Percentiles rank a stretch among this genome's conserved stretches.
Evolutionary conservation across 2,113 vertebrate species (phyloP).

Genomic region (Illadopsis cleaveri): DNA sequence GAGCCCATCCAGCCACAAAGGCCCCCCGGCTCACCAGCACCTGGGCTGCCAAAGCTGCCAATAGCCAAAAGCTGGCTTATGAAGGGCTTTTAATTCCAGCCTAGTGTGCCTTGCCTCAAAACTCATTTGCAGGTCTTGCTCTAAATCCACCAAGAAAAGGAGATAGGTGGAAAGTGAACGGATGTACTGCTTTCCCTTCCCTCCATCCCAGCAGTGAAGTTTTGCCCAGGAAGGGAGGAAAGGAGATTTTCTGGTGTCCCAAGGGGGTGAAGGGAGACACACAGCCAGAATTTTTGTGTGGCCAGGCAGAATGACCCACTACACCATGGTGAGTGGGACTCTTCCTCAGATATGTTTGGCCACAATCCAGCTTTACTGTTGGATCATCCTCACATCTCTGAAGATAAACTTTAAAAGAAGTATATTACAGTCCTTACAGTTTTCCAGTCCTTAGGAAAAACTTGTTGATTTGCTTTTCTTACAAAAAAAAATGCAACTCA

Average conservation of each 20-base stretch:
- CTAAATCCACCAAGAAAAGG: background rate
- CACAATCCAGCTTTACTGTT: background rate
- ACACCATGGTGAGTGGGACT: background rate
- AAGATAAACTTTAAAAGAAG: background rate
- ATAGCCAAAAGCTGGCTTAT: background rate
- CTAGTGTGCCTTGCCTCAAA: background rate
- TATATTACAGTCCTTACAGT: background rate
- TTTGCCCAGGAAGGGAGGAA: background rate
- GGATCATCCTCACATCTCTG: background rate
- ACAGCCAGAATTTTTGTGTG: background rate
- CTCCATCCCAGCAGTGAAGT: rapidly evolving
- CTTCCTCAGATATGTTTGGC: background rate
- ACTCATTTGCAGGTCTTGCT: background rate
- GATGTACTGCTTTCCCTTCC: background rate
- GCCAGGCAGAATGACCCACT: background rate
- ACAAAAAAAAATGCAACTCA: background rate
- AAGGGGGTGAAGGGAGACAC: background rate
- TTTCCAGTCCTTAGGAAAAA: background rate
- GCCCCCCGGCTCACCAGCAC: background rate
- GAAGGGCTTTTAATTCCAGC: background rate
- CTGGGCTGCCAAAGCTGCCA: background rate
- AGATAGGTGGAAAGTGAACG: background rate
- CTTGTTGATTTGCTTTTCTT: background rate
- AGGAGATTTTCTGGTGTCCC: background rate
- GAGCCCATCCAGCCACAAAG: background rate